Evolutionary conservation across 2,888 invertebrate genomes (phyloP).

Genomic region (Clunio marinus): DNA sequence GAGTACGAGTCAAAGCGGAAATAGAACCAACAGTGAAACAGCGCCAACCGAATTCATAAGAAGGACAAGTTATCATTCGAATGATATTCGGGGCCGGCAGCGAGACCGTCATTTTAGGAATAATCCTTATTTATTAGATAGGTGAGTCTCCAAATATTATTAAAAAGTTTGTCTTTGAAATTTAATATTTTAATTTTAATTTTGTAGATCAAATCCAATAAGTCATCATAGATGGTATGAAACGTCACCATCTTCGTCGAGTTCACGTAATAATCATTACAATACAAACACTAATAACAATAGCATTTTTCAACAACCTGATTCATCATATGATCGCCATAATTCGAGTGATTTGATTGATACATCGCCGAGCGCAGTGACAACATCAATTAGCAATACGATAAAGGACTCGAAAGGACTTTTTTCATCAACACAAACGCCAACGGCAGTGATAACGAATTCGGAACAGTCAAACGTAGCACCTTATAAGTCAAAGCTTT

Average conservation of each 20-base stretch:
- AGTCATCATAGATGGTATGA: constrained; percentile 51
- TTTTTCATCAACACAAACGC: neutral
- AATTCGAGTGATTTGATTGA: constrained; percentile 31
- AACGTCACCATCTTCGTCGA: constrained; percentile 41
- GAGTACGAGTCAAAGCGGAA: constrained; percentile 40
- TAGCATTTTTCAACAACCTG: constrained; percentile 19
- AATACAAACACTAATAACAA: constrained; percentile 30
- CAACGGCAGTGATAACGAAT: neutral
- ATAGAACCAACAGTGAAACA: constrained; percentile 12
- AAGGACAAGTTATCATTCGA: constrained; percentile 43
- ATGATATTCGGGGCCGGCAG: constrained; percentile 49
- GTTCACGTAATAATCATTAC: constrained; percentile 23
- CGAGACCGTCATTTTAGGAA: constrained; percentile 52
- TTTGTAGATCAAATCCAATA: constrained; percentile 44
- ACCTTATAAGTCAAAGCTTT: constrained; percentile 33
- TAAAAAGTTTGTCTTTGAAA: too few species aligned
- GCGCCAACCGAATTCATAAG: constrained; percentile 26
- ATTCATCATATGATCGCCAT: constrained; percentile 37
- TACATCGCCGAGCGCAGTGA: constrained; percentile 20
- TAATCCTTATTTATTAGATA: constrained; percentile 51
- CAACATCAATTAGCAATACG: constrained; percentile 12
- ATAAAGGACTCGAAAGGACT: neutral
- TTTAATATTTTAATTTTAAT: too few species aligned
- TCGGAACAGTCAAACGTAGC: neutral
- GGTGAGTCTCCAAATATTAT: constrained; percentile 45